These are phyloP conservation scores for Drosophila mauritiana DNA, from an alignment of 1,140 invertebrate genomes.

Conservation along the genomic window DNA sequence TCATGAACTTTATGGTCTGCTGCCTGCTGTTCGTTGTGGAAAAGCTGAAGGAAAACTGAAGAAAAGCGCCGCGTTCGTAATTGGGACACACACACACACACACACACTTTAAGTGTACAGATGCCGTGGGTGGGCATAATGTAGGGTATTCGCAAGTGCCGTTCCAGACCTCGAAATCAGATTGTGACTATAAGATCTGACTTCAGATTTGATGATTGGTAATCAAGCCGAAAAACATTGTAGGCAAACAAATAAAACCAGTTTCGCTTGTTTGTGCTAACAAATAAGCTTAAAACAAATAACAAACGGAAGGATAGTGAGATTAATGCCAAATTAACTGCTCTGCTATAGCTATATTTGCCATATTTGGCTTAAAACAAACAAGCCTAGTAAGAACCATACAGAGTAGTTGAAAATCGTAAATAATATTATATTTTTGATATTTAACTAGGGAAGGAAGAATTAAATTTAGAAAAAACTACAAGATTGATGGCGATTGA, in stretches of 20 bases:
- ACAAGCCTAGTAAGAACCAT: background rate
- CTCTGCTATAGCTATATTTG: no score
- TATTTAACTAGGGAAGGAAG: no score
- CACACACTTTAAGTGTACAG: conserved; percentile 12
- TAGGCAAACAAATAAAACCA: conserved; percentile 1
- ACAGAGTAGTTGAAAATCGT: background rate
- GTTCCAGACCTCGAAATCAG: no score
- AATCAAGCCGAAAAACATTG: background rate
- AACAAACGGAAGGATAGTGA: no score
- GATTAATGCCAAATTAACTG: no score
- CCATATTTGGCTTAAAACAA: no score
- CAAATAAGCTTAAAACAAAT: background rate
- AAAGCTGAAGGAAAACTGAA: conserved; percentile 33
- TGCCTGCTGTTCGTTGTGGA: conserved; percentile 58
- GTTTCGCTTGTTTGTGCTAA: background rate
- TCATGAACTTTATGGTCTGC: conserved; percentile 66
- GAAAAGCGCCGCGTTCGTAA: conserved; percentile 9
- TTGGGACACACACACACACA: conserved; percentile 20
- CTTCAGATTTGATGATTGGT: no score
- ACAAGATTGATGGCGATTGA: background rate
- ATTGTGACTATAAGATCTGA: no score
- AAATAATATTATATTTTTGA: no score
- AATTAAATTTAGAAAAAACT: background rate
- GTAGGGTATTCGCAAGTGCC: conserved; percentile 2
- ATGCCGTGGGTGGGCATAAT: conserved; percentile 7